Conservation (phyloP, 1,140 invertebrate genomes). For the Anastrepha ludens region DNA sequence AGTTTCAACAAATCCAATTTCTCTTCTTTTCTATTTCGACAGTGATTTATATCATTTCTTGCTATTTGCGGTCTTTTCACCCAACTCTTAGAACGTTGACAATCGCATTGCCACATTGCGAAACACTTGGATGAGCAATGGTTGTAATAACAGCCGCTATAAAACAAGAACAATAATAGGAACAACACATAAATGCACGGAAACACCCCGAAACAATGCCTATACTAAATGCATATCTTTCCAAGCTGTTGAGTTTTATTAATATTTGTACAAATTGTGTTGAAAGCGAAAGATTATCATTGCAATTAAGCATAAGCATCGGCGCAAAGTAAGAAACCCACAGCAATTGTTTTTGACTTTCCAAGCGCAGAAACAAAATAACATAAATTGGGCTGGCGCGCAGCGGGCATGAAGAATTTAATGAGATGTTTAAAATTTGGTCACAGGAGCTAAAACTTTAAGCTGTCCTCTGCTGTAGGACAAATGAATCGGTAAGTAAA, state of each 20-base stretch:
- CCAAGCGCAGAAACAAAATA: too few species aligned
- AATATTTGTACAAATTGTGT: slow-evolving; percentile 50
- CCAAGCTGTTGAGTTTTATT: slow-evolving; percentile 46
- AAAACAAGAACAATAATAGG: background rate
- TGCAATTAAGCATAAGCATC: slow-evolving; percentile 10
- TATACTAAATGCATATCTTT: slow-evolving; percentile 18
- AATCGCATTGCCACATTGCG: background rate
- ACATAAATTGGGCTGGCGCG: too few species aligned
- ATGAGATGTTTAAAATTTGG: too few species aligned
- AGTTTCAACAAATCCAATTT: background rate
- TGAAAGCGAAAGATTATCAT: slow-evolving; percentile 31
- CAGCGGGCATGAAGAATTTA: too few species aligned
- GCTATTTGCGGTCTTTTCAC: background rate
- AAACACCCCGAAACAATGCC: background rate
- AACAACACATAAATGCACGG: background rate
- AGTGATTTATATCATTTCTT: slow-evolving; percentile 40
- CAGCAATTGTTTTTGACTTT: background rate
- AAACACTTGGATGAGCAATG: slow-evolving; percentile 28
- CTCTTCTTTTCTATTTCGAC: background rate
- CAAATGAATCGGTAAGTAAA: too few species aligned
- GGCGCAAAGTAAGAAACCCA: background rate
- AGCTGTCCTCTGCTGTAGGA: too few species aligned
- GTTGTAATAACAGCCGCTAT: background rate
- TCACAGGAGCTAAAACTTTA: too few species aligned
- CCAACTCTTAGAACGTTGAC: background rate